Base-by-base conservation (phyloP, 2,888 invertebrate species). In the Trissolcus brochymenae region DNA sequence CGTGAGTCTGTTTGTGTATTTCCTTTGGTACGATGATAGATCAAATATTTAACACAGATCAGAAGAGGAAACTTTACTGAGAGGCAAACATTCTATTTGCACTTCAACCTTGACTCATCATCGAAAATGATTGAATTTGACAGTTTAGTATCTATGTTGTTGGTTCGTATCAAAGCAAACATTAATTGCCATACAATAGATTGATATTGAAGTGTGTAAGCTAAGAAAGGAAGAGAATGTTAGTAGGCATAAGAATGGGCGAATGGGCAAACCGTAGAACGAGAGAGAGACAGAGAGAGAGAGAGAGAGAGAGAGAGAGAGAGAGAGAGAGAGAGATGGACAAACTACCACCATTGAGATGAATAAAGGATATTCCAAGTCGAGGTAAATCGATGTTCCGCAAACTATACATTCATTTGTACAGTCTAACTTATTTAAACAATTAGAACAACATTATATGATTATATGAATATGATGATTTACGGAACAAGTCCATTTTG, bases 91-190 rank as follows among this genome's bases (percentile, higher is more conserved):
- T 29, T 19, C 40, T 62, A 53, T 53, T 17, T 13, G 41, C 40
- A 62, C 53, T 62, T 40, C 41, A 41, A 53, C 16, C 53, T 62
- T 62, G 35, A 35, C 35, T 35, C 35, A 35, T 35, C 35, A 9
- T 11, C 35, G 35, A 35, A 59, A 60, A 54, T 68, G 53, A 68
- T 59, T 68, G 46, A 68, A 68, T 60, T 54, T 67, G 59, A 67
- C 59, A 67, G 60, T 68, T 57, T 19, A 57, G 35, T 59, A 7
- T 9, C 35, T 65, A 40, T 67, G 53, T 54, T 17, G 59, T 29
- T 54, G 46, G 19, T 29, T 54, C 14, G 49, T 53, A 53, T 60
- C 68, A 68, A 68, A 68, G 57, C 67, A 53, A 67, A 57, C 67
- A 51, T 51, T 57, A 59, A 57, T 40, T 51, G 57, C 19, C 19